Conservation (phyloP, 2,888 invertebrate species). For the Hydrotaea diabolus region DNA sequence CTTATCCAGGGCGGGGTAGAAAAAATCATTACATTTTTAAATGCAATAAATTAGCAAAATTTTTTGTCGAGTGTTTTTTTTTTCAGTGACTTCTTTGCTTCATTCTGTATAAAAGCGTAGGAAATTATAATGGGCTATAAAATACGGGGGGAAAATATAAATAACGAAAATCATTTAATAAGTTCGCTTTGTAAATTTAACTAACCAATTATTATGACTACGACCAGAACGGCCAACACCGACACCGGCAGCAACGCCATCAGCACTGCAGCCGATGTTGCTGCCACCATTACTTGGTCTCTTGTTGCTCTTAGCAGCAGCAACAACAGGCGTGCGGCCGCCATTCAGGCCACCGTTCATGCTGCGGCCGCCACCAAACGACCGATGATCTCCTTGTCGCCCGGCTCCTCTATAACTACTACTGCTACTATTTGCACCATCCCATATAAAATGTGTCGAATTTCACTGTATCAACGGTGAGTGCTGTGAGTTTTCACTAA, state of each 20-base stretch:
- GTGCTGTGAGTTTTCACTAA: slow-evolving; percentile 87
- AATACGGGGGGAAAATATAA: too few species aligned
- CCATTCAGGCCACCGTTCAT: not conserved
- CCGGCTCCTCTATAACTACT: slow-evolving; percentile 24
- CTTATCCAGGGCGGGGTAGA: not conserved
- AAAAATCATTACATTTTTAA: slow-evolving; percentile 3
- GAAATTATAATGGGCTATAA: slow-evolving; percentile 49
- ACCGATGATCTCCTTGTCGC: not conserved
- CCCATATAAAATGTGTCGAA: slow-evolving; percentile 49
- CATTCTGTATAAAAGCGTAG: not conserved
- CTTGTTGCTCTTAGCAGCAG: not conserved
- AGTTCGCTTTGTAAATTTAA: slow-evolving; percentile 73
- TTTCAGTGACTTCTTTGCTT: not conserved
- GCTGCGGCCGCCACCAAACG: slow-evolving; percentile 1
- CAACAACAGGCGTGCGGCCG: not conserved
- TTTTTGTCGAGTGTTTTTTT: not conserved
- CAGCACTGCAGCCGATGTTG: slow-evolving; percentile 34
- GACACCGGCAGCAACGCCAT: slow-evolving; percentile 58
- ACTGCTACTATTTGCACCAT: slow-evolving; percentile 35
- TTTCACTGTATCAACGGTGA: slow-evolving; percentile 88
- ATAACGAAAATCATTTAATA: slow-evolving; percentile 40
- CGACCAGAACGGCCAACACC: slow-evolving; percentile 51
- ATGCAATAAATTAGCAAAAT: not conserved
- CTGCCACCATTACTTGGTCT: slow-evolving; percentile 26
- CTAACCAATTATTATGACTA: slow-evolving; percentile 74